phyloP scores from a whole-genome alignment of 1,140 invertebrate species.

The Drosophila dunni region DNA sequence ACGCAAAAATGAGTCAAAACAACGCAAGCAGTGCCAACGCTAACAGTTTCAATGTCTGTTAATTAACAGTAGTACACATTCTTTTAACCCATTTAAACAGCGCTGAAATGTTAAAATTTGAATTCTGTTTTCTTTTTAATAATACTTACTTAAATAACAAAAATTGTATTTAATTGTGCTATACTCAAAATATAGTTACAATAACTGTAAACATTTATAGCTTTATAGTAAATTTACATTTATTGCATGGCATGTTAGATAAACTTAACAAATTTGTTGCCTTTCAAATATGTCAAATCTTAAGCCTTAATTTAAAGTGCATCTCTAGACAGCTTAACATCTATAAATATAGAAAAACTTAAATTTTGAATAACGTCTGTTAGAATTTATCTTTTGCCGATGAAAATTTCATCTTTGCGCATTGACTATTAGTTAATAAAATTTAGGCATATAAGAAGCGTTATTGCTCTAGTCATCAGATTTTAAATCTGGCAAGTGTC shows the following conservation, averaged over 20 bases:
- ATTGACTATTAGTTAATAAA: conserved; percentile 4
- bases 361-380: background rate
- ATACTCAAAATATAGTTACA: background rate
- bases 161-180: background rate
- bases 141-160: background rate
- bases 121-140: conserved; percentile 3
- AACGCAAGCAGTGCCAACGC: background rate
- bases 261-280: conserved; percentile 11
- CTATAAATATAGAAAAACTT: background rate
- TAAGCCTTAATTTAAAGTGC: background rate
- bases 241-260: conserved; percentile 9
- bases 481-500: conserved; percentile 7
- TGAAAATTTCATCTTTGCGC: background rate
- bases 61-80: background rate
- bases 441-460: conserved; percentile 2
- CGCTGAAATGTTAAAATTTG: background rate
- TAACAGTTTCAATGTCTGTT: background rate
- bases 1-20: conserved; percentile 8
- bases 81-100: background rate
- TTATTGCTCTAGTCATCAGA: background rate
- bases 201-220: background rate
- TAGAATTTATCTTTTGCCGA: background rate
- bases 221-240: conserved; percentile 14
- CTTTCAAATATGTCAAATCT: background rate
- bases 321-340: conserved; percentile 8